Evolutionary conservation across 2,113 vertebrate genomes (phyloP).

Genomic region (Pholis gunnellus): DNA sequence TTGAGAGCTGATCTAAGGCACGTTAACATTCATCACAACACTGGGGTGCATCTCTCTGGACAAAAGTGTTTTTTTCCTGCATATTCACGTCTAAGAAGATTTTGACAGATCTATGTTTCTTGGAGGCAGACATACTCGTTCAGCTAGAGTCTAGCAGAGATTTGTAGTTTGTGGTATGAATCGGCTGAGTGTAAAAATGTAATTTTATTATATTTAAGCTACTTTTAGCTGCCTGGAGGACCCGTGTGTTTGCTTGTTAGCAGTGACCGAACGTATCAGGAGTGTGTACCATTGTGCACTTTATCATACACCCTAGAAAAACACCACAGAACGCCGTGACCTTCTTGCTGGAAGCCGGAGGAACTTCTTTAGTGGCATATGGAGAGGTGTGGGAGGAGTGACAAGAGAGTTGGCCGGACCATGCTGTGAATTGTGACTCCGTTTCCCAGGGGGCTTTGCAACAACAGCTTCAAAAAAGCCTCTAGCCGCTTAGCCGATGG

Average conservation of each 20-base stretch:
- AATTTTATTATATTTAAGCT: background rate
- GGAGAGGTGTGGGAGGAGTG: constrained; percentile 78
- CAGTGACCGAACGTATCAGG: background rate
- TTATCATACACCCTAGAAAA: constrained; percentile 2
- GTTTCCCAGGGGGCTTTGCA: constrained; percentile 72
- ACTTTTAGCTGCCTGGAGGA: constrained; percentile 34
- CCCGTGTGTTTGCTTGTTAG: constrained; percentile 5
- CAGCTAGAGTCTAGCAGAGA: background rate
- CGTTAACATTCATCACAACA: constrained; percentile 43
- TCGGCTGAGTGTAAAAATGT: background rate
- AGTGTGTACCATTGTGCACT: constrained; percentile 5
- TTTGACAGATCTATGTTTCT: background rate
- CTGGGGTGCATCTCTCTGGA: background rate
- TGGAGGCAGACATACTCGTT: constrained; percentile 36
- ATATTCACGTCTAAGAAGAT: background rate
- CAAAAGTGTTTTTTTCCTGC: background rate
- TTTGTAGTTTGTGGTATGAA: background rate
- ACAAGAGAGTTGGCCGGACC: constrained; percentile 74
- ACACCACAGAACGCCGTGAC: constrained; percentile 30
- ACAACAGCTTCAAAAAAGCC: constrained; percentile 69
- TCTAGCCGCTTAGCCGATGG: constrained; percentile 71
- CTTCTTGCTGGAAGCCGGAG: constrained; percentile 74
- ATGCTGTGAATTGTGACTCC: constrained; percentile 80
- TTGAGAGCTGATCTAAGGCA: constrained; percentile 62
- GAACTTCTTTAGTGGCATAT: constrained; percentile 81